Evolutionary conservation across 2,888 invertebrate species (phyloP).

Genomic region (Proisotoma minuta): DNA sequence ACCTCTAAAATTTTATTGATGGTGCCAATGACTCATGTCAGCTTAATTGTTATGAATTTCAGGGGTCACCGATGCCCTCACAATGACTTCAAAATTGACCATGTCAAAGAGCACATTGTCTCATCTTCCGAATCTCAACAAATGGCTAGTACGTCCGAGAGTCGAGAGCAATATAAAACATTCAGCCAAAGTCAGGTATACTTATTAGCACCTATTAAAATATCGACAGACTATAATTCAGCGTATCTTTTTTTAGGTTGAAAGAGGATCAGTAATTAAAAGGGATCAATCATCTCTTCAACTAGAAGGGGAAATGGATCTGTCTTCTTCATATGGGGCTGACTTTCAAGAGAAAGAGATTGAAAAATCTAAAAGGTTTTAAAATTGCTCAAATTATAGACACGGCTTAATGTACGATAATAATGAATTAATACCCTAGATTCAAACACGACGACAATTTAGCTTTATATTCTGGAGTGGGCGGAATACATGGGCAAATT

Average conservation of each 20-base stretch:
- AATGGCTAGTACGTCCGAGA: conserved; percentile 35
- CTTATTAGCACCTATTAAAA: not conserved
- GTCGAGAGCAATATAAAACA: conserved; percentile 43
- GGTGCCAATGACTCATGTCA: not conserved
- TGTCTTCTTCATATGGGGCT: conserved; percentile 60
- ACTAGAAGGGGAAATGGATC: conserved; percentile 50
- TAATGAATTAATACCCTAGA: conserved; percentile 19
- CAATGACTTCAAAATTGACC: conserved; percentile 49
- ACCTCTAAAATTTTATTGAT: not conserved
- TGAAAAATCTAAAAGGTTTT: conserved; percentile 56
- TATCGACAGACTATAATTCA: not conserved
- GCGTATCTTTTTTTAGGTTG: conserved; percentile 40
- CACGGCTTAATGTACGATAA: not conserved
- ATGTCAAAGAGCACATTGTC: conserved; percentile 35
- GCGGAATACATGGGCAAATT: conserved; percentile 5
- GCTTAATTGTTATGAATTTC: too few relatives aligned
- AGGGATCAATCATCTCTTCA: conserved; percentile 49
- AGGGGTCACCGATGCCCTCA: conserved; percentile 82
- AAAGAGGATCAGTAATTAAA: conserved; percentile 49
- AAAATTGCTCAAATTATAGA: not conserved
- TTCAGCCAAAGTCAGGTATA: conserved; percentile 3
- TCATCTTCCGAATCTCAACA: conserved; percentile 15
- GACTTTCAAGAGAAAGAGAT: conserved; percentile 65
- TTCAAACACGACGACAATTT: conserved; percentile 52
- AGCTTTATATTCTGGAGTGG: conserved; percentile 11